phyloP scores from a whole-genome alignment of 2,888 invertebrate genomes.

The Brachynemurus nebulosus region DNA sequence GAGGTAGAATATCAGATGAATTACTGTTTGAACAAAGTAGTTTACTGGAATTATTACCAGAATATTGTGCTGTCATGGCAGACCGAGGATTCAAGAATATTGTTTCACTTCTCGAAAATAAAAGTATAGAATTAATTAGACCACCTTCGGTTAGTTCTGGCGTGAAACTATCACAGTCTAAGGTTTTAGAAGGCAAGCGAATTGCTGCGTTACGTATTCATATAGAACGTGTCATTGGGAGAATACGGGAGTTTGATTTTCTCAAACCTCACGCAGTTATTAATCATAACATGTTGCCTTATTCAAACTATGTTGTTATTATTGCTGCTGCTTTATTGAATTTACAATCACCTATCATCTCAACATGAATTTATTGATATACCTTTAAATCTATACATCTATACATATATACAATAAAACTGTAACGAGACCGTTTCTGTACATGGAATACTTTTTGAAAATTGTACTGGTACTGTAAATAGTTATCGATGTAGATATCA shows the following conservation, averaged over 20 bases:
- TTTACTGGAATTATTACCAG: constrained; percentile 15
- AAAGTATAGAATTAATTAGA: constrained; percentile 14
- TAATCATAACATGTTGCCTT: constrained; percentile 10
- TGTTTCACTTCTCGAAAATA: constrained; percentile 13
- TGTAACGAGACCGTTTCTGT: too few species aligned
- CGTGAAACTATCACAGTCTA: constrained; percentile 13
- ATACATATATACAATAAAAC: too few species aligned
- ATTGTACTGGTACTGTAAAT: too few species aligned
- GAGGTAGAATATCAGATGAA: constrained; percentile 21
- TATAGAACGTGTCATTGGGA: constrained; percentile 18
- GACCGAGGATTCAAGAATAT: constrained; percentile 20
- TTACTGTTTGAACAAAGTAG: constrained; percentile 16
- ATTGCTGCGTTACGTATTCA: constrained; percentile 18
- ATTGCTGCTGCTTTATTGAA: constrained; percentile 15
- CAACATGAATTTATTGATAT: constrained; percentile 3
- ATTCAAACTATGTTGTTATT: constrained; percentile 12
- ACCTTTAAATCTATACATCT: too few species aligned
- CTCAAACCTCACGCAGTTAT: constrained; percentile 16
- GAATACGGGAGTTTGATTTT: constrained; percentile 16
- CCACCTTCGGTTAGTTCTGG: constrained; percentile 16
- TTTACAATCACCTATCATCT: constrained; percentile 15
- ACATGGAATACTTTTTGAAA: too few species aligned
- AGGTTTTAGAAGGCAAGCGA: constrained; percentile 15
- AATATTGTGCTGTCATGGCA: constrained; percentile 15
- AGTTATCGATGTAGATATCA: too few species aligned